These are phyloP conservation scores for Datnioides undecimradiatus DNA, from an alignment of 2,113 vertebrate genomes.

Conservation along the genomic window DNA sequence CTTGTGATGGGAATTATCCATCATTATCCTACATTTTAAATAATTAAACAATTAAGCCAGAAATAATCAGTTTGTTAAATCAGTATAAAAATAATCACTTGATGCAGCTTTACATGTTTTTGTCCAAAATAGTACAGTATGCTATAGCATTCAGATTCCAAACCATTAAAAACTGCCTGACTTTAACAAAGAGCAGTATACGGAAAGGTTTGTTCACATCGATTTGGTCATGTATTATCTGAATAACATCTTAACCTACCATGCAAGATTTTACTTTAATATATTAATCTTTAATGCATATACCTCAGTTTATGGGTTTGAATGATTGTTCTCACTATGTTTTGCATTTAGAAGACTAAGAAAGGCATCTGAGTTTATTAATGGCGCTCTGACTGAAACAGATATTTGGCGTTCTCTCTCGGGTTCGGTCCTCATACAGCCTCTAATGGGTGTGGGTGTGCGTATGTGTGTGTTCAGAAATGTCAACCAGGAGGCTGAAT, in stretches of 20 bases:
- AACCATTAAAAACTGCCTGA: not conserved
- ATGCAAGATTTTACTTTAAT: not conserved
- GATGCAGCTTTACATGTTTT: not conserved
- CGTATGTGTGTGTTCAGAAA: constrained; percentile 65
- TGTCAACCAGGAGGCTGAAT: constrained; percentile 75
- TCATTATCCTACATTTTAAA: not conserved
- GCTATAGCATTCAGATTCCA: not conserved
- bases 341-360: not conserved
- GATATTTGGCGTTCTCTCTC: constrained; percentile 33
- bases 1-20: not conserved
- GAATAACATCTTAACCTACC: not conserved
- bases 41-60: not conserved
- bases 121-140: not conserved
- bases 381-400: too few species aligned
- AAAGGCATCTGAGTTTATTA: constrained; percentile 42
- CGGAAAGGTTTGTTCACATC: not conserved
- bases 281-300: not conserved
- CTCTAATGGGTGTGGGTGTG: constrained; percentile 56
- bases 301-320: not conserved
- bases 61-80: too few species aligned
- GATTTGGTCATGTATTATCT: not conserved
- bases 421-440: constrained; percentile 22
- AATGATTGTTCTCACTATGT: not conserved
- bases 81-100: not conserved
- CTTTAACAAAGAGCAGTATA: not conserved